Base-by-base conservation (phyloP, 2,113 vertebrate genomes). In the Tetrao urogallus region DNA sequence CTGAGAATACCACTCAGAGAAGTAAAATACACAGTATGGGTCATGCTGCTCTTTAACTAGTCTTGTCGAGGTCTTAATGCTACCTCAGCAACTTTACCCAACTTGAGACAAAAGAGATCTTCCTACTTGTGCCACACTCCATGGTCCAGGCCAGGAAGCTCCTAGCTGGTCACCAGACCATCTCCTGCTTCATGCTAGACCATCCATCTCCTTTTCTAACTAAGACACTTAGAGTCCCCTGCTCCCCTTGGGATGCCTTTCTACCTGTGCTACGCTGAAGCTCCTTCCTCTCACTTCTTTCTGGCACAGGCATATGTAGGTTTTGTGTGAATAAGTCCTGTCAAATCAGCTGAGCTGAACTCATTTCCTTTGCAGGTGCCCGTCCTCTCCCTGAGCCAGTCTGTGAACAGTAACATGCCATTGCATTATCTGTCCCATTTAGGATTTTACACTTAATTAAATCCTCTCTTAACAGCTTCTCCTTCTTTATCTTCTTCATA, bases 381-480 rank as follows among this genome's bases (percentile, higher is more conserved):
- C 95, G 69, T 85, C 71, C 88, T 93, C 42, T 89, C 67, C 42
- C 69, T 48, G 61, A 92, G 63, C 73, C 75, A 72, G 9, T 11
- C 75, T 60, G 65, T 43, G 74, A 91, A 82, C 93, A 88, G 32
- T 60, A 92, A 52, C 74, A 48, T 61, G 65, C n/a, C 27, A 93
- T 93, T 74, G 83, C 57, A 95, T 94, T 96, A 95, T 69, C 92
- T 92, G 34, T 48, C 94, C 63, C 77, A 92, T 96, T 96, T 90
- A 95, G 83, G 77, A 90, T 88, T 97, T 97, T 94, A 97, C 54
- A 95, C 82, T 92, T 93, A 96, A 95, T 96, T 95, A 92, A 81
- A 92, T 92, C 34, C 22, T 63, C 64, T 93, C 42, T 88, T 95
- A 95, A 92, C 48, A 88, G 66, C 78, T 91, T 94, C 58, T 78